Conservation (phyloP, 2,113 vertebrate species). For the Daphoenositta chrysoptera region DNA sequence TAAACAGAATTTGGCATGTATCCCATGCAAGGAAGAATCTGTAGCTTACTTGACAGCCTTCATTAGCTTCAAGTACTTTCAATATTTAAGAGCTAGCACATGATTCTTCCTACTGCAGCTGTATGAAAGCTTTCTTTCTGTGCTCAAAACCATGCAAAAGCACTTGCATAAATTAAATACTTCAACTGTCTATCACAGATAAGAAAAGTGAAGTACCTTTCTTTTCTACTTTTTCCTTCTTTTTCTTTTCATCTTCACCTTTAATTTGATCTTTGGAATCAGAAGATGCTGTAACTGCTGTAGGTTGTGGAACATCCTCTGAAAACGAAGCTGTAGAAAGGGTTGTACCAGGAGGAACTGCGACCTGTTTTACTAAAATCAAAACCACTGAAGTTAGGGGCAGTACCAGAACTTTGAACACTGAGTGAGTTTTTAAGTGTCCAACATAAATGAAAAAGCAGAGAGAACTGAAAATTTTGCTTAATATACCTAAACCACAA, state of each 20-base stretch:
- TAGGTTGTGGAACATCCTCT: conserved; percentile 22
- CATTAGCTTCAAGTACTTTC: neutral
- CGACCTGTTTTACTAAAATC: conserved; percentile 79
- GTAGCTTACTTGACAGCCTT: neutral
- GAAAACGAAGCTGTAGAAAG: conserved; percentile 52
- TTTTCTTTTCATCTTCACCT: conserved; percentile 80
- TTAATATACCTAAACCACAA: neutral
- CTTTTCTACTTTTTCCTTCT: conserved; percentile 86
- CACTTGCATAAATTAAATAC: neutral
- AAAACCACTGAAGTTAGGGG: neutral
- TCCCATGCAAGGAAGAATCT: neutral
- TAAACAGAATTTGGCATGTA: neutral
- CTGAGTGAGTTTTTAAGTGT: neutral
- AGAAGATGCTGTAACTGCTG: conserved; percentile 26
- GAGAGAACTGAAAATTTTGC: neutral
- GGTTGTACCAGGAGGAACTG: conserved; percentile 64
- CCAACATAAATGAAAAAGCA: neutral
- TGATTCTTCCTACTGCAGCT: neutral
- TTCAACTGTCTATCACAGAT: neutral
- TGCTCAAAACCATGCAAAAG: neutral
- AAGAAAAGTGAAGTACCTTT: conserved; percentile 77
- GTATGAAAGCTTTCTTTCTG: neutral
- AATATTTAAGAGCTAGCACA: neutral
- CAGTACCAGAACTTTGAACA: neutral
- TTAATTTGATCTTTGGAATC: conserved; percentile 59